phyloP scores from a whole-genome alignment of 2,113 vertebrate genomes.

The Cyanistes caeruleus region DNA sequence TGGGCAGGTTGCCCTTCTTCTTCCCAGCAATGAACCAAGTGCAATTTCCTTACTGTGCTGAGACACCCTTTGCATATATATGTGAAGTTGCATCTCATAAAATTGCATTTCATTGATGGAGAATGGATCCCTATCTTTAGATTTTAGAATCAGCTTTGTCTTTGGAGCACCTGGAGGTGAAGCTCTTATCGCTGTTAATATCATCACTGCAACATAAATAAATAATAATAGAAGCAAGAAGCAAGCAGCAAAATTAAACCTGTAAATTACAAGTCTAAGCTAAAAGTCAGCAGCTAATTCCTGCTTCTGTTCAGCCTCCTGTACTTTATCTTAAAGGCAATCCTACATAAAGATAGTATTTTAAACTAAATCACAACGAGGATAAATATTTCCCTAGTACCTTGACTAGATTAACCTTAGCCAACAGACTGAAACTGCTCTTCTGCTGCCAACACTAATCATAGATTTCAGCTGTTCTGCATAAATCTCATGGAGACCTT shows the following conservation, averaged over 20 bases:
- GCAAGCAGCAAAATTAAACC: slow-evolving; percentile 42
- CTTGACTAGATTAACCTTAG: slow-evolving; percentile 41
- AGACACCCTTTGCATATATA: background rate
- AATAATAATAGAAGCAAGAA: slow-evolving; percentile 24
- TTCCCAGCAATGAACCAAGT: background rate
- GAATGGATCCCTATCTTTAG: background rate
- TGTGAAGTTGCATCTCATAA: background rate
- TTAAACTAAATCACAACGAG: slow-evolving; percentile 30
- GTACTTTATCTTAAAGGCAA: slow-evolving; percentile 28
- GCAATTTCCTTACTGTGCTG: background rate
- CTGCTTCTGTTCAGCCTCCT: background rate
- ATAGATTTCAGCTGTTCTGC: background rate
- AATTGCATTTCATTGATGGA: background rate
- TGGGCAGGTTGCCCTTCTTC: background rate
- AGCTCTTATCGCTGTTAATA: background rate
- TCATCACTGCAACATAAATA: slow-evolving; percentile 42
- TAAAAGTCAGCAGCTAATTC: background rate
- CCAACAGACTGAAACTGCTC: slow-evolving; percentile 17
- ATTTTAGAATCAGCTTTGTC: background rate
- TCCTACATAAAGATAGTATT: slow-evolving; percentile 1
- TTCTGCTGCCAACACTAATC: slow-evolving; percentile 10
- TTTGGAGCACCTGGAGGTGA: slow-evolving; percentile 3
- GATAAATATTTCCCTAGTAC: slow-evolving; percentile 37
- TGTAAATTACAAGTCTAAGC: slow-evolving; percentile 33
- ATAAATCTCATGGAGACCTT: background rate